phyloP scores from a whole-genome alignment of 2,888 invertebrate genomes.

The Margaritifera margaritifera region DNA sequence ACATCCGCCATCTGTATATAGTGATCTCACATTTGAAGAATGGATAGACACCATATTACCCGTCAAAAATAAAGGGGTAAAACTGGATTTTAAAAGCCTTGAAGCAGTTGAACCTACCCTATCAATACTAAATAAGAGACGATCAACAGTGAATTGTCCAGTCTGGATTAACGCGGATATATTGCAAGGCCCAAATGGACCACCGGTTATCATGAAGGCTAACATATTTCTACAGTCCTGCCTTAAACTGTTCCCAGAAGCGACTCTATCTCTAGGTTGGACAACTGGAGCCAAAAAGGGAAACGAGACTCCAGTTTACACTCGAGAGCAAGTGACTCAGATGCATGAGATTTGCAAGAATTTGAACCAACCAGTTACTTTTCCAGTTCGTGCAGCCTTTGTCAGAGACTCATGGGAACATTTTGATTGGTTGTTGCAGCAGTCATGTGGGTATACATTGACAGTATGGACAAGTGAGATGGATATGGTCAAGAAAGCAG shows the following conservation, averaged over 20 bases:
- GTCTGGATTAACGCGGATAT: conserved; percentile 93
- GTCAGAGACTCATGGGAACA: conserved; percentile 80
- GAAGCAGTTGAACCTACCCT: conserved; percentile 77
- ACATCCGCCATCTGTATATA: conserved; percentile 80
- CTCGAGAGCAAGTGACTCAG: conserved; percentile 78
- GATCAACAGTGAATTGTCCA: conserved; percentile 73
- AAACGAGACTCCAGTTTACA: conserved; percentile 64
- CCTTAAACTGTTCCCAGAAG: conserved; percentile 75
- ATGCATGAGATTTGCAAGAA: conserved; percentile 63
- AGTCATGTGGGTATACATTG: conserved; percentile 79
- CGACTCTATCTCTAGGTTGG: conserved; percentile 88
- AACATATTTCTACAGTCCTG: conserved; percentile 77
- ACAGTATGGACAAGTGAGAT: conserved; percentile 64
- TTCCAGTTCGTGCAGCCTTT: conserved; percentile 83
- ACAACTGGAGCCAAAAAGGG: conserved; percentile 82
- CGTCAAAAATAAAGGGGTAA: conserved; percentile 77
- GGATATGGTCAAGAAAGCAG: conserved; percentile 81
- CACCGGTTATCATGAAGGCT: conserved; percentile 79
- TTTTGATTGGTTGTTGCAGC: conserved; percentile 78
- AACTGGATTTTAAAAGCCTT: conserved; percentile 88
- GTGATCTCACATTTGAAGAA: conserved; percentile 83
- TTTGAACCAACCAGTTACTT: conserved; percentile 83
- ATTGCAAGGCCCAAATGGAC: conserved; percentile 81
- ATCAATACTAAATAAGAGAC: conserved; percentile 42
- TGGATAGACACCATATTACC: conserved; percentile 80